Evolutionary conservation across 2,113 vertebrate genomes (phyloP), one percentile per base, ranked within the genome.

Genomic region (Cinclus cinclus): DNA sequence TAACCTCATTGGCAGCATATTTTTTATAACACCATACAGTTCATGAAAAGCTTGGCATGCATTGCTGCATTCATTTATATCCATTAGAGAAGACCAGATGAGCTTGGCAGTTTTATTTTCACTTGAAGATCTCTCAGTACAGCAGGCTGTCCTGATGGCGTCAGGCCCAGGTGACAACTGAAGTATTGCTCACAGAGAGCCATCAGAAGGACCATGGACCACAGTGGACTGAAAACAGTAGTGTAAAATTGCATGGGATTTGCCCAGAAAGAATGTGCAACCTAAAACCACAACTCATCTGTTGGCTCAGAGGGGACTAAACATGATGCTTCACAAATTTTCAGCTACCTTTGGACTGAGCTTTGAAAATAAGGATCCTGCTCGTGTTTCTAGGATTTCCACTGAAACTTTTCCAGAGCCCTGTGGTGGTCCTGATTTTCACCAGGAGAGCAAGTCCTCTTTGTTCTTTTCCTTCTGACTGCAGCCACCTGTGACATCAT

Each of bases 51-150:
- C 88, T 87, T 96, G 95, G 94, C 94, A 87, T 65, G 90, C 69
- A 27, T 33, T 82, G 55, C 92, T 94, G 90, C 70, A 93, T 96
- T 96, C 88, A 95, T 95, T 96, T 95, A 92, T 92, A 95, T 82
- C 90, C 92, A 92, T 92, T 96, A 95, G 83, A 68, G 58, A 76
- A 83, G 80, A 89, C 58, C 92, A 96, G 92, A 97, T 93, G 96
- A 96, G 77, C 80, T 37, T 79, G 86, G 82, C 93, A 94, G 83
- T 94, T 97, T 94, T 95, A 93, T 96, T 94, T 96, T 90, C 60
- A 8, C 44, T 88, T 70, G 56, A 86, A 83, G 78, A 70, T 78
- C 52, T 65, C 77, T 78, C 2, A 0, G 76, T 80, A 22, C 63
- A 92, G 76, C 83, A 92, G 49, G 31, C 90, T 90, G 59, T 64